A percentile compares a stretch with the other conserved stretches of the same genome.
Evolutionary conservation across 1,140 invertebrate species (phyloP).

Genomic region (Colletes gigas): DNA sequence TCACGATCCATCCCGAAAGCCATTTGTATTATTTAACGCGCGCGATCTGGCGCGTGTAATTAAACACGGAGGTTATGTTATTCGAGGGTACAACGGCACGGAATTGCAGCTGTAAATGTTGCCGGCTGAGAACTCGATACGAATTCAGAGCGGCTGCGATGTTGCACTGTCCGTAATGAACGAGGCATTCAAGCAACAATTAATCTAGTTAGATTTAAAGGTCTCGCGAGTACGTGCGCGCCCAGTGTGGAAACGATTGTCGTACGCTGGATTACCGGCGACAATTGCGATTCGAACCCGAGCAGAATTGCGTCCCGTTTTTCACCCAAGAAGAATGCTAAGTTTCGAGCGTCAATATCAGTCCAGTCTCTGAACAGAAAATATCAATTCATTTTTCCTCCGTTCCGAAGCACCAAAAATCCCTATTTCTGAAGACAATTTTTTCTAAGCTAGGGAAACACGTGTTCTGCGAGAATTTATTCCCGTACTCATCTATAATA

Average conservation of each 20-base stretch:
- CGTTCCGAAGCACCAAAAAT: no score
- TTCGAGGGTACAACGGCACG: slow-evolving; percentile 19
- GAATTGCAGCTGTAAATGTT: slow-evolving; percentile 44
- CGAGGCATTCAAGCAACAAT: slow-evolving; percentile 47
- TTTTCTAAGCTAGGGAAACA: no score
- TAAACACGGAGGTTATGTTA: slow-evolving; percentile 44
- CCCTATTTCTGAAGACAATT: no score
- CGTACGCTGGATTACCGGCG: slow-evolving; percentile 16
- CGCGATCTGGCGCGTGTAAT: slow-evolving; percentile 44
- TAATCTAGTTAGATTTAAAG: slow-evolving; percentile 66
- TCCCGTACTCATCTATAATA: no score
- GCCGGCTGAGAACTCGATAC: slow-evolving; percentile 46
- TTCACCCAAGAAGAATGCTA: no score
- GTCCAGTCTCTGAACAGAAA: no score
- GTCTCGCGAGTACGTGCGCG: slow-evolving; percentile 30
- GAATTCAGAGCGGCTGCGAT: slow-evolving; percentile 37
- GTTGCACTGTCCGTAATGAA: slow-evolving; percentile 56
- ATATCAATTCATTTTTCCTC: no score
- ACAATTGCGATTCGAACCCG: slow-evolving; percentile 21
- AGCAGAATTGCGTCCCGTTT: slow-evolving; percentile 8
- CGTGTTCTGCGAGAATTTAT: no score
- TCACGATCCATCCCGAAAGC: not conserved
- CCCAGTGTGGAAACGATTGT: slow-evolving; percentile 33
- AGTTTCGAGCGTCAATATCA: no score
- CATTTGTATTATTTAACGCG: slow-evolving; percentile 33